Evolutionary conservation across 2,888 invertebrate species (phyloP), one percentile per base, ranked within the genome.

Genomic region (Acleris sparsana): DNA sequence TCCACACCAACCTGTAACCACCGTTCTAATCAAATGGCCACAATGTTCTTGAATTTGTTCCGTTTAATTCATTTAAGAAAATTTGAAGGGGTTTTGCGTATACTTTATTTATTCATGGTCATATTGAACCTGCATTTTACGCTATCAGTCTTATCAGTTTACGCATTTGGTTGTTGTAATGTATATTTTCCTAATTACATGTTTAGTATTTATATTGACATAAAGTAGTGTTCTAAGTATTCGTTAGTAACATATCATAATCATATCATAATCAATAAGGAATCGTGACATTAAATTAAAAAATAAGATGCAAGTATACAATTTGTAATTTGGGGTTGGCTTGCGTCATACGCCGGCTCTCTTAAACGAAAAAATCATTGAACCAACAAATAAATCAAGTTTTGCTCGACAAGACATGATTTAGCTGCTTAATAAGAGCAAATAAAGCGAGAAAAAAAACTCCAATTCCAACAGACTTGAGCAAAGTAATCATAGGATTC

Each of bases 1-100:
- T 85, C 84, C 72, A 75, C 68, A 76, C 43, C 76, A 78, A 91
- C 86, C 92, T 91, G 91, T 78, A 91, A 90, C 84, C 86, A 90
- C 81, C 78, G 75, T 63, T 80, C 81, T 75, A 78, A 75, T 92
- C 85, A 91, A 86, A 78, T 73, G 79, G 83, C 85, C 88, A 86
- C 77, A 78, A 75, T 78, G 73, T 73, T 71, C 62, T 48, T 46
- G 39, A 11, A 25, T 5, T 17, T 29, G 25, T 43, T 43, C 48
- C 43, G 25, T 64, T 55, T 25, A 13, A 52, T 2, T 44, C 53
- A 39, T 6, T 13, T 18, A 33, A 11, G 17, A 53, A 29, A 33
- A 9, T 33, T 11, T 5, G 22, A 25, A 22, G 53, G 25, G 17
- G 29, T 4, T 39, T 39, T 13, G 39, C 39, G 13, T 39, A 39